These are phyloP conservation scores for Brachyptera risi DNA, from an alignment of 2,888 invertebrate genomes.

Conservation along the genomic window DNA sequence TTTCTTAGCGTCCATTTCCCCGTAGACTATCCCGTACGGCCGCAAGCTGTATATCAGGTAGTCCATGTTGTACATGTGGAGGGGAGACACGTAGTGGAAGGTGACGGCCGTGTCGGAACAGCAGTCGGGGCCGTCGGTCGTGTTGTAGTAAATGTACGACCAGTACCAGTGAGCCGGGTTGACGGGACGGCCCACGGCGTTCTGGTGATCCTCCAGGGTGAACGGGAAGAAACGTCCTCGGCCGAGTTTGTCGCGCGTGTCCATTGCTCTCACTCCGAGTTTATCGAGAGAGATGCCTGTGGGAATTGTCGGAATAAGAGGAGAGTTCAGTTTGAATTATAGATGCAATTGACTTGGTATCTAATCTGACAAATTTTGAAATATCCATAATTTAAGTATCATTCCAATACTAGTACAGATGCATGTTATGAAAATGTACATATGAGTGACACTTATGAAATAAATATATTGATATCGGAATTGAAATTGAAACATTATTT, in stretches of 20 bases:
- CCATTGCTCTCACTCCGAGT: conserved; percentile 81
- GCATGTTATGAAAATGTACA: too few relatives aligned
- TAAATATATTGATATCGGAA: too few relatives aligned
- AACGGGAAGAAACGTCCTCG: conserved; percentile 93
- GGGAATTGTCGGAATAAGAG: too few relatives aligned
- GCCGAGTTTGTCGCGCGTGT: conserved; percentile 77
- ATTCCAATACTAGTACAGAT: too few relatives aligned
- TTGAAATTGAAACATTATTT: too few relatives aligned
- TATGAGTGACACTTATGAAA: too few relatives aligned
- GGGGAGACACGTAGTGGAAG: conserved; percentile 89
- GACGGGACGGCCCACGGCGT: conserved; percentile 75
- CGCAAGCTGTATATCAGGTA: conserved; percentile 92
- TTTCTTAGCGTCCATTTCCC: neutral
- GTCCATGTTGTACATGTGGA: conserved; percentile 90
- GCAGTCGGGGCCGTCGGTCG: conserved; percentile 68
- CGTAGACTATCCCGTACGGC: conserved; percentile 42
- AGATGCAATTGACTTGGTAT: neutral
- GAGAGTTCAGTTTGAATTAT: neutral
- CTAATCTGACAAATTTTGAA: too few relatives aligned
- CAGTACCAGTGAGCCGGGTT: conserved; percentile 86
- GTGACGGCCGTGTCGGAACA: conserved; percentile 92
- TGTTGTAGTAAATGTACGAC: conserved; percentile 82
- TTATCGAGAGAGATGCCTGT: conserved; percentile 75
- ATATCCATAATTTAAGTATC: too few relatives aligned
- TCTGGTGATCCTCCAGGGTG: conserved; percentile 86